Evolutionary conservation across 2,113 vertebrate genomes (phyloP).

Genomic region (Procapra przewalskii): DNA sequence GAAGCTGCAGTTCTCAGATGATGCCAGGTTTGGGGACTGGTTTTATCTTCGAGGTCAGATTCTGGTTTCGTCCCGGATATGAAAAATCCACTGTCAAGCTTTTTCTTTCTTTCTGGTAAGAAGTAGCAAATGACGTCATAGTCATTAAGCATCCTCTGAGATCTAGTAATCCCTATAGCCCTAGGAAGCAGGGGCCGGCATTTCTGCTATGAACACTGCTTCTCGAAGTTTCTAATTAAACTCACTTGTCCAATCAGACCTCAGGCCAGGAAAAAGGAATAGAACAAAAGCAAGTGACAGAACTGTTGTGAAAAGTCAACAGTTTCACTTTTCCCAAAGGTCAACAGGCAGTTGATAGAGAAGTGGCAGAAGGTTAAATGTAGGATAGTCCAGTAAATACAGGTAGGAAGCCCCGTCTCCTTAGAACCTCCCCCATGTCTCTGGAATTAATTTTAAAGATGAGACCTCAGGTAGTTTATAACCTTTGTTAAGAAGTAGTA

Average conservation of each 20-base stretch:
- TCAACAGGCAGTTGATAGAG: neutral
- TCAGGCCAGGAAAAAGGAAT: neutral
- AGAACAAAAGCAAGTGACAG: neutral
- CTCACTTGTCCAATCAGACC: neutral
- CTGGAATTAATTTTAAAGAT: neutral
- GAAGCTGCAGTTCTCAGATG: slow-evolving; percentile 19
- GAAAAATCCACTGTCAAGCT: neutral
- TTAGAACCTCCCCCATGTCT: neutral
- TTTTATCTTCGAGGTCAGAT: slow-evolving; percentile 66
- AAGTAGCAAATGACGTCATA: neutral
- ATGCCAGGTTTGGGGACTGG: neutral
- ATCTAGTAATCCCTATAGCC: neutral
- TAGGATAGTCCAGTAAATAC: neutral
- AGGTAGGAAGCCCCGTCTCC: neutral
- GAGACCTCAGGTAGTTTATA: neutral
- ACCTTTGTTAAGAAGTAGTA: neutral
- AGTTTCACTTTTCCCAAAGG: neutral
- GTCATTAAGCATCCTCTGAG: neutral
- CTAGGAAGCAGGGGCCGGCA: neutral
- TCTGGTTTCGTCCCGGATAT: neutral
- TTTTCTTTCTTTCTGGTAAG: neutral
- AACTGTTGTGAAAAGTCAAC: neutral
- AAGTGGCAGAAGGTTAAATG: neutral
- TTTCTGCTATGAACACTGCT: neutral
- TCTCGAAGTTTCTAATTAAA: neutral